Evolutionary conservation across 1,140 invertebrate genomes (phyloP).

Genomic region (Neotoxoptera formosana): DNA sequence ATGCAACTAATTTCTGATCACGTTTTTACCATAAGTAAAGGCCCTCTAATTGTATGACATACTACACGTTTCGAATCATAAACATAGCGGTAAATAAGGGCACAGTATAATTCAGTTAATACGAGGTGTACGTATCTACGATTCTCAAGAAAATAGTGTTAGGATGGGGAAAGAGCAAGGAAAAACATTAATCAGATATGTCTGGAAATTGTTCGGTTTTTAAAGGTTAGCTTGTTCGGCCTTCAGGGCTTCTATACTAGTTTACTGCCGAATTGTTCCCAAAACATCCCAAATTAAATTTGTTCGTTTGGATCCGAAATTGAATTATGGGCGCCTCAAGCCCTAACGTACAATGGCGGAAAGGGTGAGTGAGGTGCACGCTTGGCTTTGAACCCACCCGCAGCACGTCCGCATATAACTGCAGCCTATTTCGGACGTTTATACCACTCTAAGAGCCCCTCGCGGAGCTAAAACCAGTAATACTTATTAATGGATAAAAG

Average conservation of each 20-base stretch:
- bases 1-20: constrained; percentile 32
- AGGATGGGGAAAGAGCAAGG: background rate
- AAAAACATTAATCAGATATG: constrained; percentile 52
- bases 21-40: constrained; percentile 37
- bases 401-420: constrained; percentile 24
- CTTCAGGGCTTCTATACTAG: constrained; percentile 37
- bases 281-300: constrained; percentile 52
- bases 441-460: background rate
- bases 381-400: constrained; percentile 30
- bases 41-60: background rate
- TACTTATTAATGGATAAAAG: constrained; percentile 47
- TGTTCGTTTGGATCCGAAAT: constrained; percentile 51
- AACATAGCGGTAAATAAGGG: background rate
- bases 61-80: constrained; percentile 26
- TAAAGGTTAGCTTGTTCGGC: constrained; percentile 44
- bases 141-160: background rate
- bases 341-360: background rate
- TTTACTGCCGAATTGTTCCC: constrained; percentile 54
- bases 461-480: constrained; percentile 24
- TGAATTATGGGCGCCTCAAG: constrained; percentile 30
- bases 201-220: constrained; percentile 35
- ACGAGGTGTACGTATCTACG: constrained; percentile 10
- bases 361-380: background rate
- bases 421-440: constrained; percentile 20
- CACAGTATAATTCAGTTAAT: constrained; percentile 33